Percentiles rank a stretch among this genome's conserved stretches.
phyloP scores from a whole-genome alignment of 2,888 invertebrate species.

The Scaptodrosophila latifasciaeformis region DNA sequence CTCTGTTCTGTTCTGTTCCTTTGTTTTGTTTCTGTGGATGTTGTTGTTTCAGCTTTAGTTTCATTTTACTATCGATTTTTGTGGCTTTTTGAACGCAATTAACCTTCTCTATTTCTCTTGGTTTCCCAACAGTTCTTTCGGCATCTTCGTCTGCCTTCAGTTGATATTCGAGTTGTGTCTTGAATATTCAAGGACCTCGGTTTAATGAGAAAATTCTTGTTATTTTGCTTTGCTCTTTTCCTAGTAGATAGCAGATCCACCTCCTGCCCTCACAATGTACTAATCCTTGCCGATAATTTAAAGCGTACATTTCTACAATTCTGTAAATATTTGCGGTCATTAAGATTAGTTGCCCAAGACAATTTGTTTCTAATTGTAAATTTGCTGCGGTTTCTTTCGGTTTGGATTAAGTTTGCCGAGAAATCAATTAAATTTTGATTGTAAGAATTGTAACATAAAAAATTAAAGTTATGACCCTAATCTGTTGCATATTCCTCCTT shows the following conservation, averaged over 20 bases:
- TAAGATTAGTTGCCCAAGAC: slow-evolving; percentile 19
- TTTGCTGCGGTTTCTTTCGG: slow-evolving; percentile 5
- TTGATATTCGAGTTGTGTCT: background rate
- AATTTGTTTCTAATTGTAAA: background rate
- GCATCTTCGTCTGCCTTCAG: background rate
- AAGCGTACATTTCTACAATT: slow-evolving; percentile 15
- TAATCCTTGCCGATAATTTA: slow-evolving; percentile 46
- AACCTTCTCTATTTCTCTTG: slow-evolving; percentile 28
- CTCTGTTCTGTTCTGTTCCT: too few relatives aligned
- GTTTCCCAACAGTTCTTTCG: slow-evolving; percentile 5
- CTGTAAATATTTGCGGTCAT: slow-evolving; percentile 30
- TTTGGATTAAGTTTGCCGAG: too few relatives aligned
- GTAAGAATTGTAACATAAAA: too few relatives aligned
- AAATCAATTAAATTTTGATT: too few relatives aligned
- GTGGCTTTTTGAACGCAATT: slow-evolving; percentile 52
- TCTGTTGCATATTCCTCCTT: too few relatives aligned
- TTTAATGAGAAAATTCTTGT: slow-evolving; percentile 27
- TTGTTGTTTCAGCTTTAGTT: slow-evolving; percentile 42
- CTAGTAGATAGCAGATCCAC: too few relatives aligned
- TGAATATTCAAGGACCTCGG: slow-evolving; percentile 30
- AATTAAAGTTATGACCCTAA: too few relatives aligned
- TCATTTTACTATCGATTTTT: slow-evolving; percentile 54
- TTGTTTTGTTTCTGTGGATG: slow-evolving; percentile 33
- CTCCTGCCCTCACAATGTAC: too few relatives aligned
- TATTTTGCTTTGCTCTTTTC: slow-evolving; percentile 9